phyloP scores from a whole-genome alignment of 2,888 invertebrate genomes.

The Tupiocoris notatus region DNA sequence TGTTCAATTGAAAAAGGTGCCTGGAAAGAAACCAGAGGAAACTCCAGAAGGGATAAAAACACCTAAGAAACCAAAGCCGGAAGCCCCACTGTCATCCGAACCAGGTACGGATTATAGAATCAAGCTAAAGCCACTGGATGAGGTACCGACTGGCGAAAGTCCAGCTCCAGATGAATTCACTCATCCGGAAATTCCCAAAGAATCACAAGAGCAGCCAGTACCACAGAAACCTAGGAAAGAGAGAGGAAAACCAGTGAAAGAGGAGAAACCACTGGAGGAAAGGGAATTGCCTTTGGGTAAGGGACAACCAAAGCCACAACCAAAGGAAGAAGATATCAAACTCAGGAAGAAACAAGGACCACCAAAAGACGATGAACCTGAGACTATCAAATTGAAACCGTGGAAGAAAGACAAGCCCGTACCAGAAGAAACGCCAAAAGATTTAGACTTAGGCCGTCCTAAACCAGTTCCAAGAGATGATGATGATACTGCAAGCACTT shows the following conservation, averaged over 20 bases:
- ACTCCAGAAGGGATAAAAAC: constrained; percentile 52
- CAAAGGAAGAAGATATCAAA: constrained; percentile 53
- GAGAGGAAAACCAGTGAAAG: constrained; percentile 47
- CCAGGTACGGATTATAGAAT: constrained; percentile 49
- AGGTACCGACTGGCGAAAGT: constrained; percentile 48
- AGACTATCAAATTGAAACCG: constrained; percentile 53
- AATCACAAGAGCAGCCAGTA: constrained; percentile 43
- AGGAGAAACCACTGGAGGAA: constrained; percentile 49
- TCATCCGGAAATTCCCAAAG: constrained; percentile 9
- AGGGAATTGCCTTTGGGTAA: constrained; percentile 49
- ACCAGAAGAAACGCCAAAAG: constrained; percentile 50
- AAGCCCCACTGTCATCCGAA: constrained; percentile 51
- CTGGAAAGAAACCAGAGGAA: constrained; percentile 54
- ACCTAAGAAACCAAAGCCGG: constrained; percentile 48
- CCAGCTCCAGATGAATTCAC: constrained; percentile 34
- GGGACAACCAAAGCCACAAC: constrained; percentile 50
- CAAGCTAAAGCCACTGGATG: constrained; percentile 52
- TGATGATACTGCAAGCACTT: constrained; percentile 46
- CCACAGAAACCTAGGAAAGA: constrained; percentile 48
- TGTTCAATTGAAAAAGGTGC: constrained; percentile 60
- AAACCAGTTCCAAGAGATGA: constrained; percentile 52
- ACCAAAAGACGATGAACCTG: constrained; percentile 54
- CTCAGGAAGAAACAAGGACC: constrained; percentile 55
- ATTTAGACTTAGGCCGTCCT: constrained; percentile 50
- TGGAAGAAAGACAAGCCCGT: constrained; percentile 53